Base-by-base conservation (phyloP, 92 coral and sea anemone genomes). In the Micromussa lordhowensis region DNA sequence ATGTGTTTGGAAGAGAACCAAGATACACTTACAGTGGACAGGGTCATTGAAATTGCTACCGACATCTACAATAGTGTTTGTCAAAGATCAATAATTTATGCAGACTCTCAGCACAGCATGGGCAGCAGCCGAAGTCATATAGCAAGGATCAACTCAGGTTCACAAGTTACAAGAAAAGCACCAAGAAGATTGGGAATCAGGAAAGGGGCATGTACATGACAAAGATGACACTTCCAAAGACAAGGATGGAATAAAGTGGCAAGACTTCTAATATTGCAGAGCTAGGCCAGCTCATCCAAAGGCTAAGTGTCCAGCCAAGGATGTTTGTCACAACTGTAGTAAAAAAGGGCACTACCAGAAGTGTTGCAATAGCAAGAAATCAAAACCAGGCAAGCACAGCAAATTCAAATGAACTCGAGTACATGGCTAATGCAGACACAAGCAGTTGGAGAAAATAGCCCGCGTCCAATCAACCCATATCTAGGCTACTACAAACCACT, bases 11-110 rank as follows among this genome's bases (percentile, higher is more conserved):
- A 82, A 69, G 78, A 82, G 40, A 29, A 68, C 77, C 86, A 82
- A 58, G 86, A 68, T 24, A 31, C 78, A 19, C 68, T 82, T 11
- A 82, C 86, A 3, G 31, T 68, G 17, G 86, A 82, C 24, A 35
- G 86, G 36, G 86, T 82, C 14, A 82, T 82, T 48, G 40, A 82
- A 22, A 26, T 82, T 68, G 77, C 86, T 4, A 82, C 86, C 3
- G 17, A 31, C 68, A n/a, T 82, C 17, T 82, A 82, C 86, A 82
- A 82, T 58, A 82, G 86, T 9, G 78, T 44, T 82, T 69, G 86
- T 49, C 86, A 70, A 83, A 83, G 86, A 70, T 70, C 78, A 3
- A 70, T 83, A 9, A 63, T 63, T n/a, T 28, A 64, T 64, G 85
- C 75, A 58, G 58, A 59, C 85, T 64, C 35, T 59, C 85, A 81